Evolutionary conservation across 2,797 vertebrate genomes (phyloP).

Genomic region (Okamejei kenojei): DNA sequence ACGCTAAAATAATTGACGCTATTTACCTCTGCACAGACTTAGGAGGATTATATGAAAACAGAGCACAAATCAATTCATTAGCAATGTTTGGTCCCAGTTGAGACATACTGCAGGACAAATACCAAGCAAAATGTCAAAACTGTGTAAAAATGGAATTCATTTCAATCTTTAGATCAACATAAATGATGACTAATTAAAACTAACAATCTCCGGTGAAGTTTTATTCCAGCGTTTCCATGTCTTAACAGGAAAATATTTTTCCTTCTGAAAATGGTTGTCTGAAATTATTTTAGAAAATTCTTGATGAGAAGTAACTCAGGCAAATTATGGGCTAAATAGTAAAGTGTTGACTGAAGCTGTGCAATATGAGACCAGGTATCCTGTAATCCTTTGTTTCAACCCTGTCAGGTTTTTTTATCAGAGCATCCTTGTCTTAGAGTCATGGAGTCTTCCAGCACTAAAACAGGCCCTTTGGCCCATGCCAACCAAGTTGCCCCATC

Average conservation of each 20-base stretch:
- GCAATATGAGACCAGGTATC: background rate
- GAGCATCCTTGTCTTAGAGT: background rate
- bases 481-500: no score
- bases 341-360: background rate
- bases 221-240: background rate
- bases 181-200: conserved; percentile 30
- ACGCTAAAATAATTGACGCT: conserved; percentile 1
- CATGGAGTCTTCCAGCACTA: no score
- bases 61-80: conserved; percentile 29
- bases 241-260: background rate
- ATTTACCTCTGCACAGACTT: background rate
- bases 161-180: background rate
- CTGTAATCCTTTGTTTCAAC: background rate
- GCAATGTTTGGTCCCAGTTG: background rate
- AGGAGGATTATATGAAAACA: background rate
- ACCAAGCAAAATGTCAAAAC: background rate
- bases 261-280: background rate
- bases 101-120: background rate
- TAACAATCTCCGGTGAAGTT: background rate
- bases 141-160: background rate
- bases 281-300: background rate
- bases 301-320: background rate
- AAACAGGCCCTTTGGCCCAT: no score
- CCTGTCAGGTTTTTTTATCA: background rate
- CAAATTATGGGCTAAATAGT: background rate